Evolutionary conservation across 1,140 invertebrate genomes (phyloP).

Genomic region (Drosophila nasuta): DNA sequence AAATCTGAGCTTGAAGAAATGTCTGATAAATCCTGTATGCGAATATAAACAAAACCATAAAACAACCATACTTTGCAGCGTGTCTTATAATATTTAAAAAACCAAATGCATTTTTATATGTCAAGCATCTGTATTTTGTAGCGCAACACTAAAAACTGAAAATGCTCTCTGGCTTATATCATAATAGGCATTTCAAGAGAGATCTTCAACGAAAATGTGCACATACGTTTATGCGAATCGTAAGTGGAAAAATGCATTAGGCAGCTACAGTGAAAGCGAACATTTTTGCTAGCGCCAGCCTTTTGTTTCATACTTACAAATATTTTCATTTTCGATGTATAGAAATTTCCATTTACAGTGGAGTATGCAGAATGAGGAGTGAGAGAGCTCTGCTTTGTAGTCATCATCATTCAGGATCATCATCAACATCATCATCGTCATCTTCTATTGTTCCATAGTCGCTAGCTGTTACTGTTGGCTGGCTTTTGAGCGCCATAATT

Average conservation of each 20-base stretch:
- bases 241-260: slow-evolving; percentile 58
- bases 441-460: slow-evolving; percentile 46
- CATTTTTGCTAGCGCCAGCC: slow-evolving; percentile 11
- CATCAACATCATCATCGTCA: slow-evolving; percentile 30
- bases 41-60: no score
- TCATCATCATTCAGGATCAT: slow-evolving; percentile 31
- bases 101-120: slow-evolving; percentile 16
- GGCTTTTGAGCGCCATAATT: slow-evolving; percentile 63
- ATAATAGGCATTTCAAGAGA: slow-evolving; percentile 9
- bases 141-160: not conserved
- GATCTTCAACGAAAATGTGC: slow-evolving; percentile 13
- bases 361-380: not conserved
- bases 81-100: not conserved
- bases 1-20: no score
- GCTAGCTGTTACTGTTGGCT: slow-evolving; percentile 39
- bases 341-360: slow-evolving; percentile 40
- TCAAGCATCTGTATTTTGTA: slow-evolving; percentile 5
- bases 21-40: no score
- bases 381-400: slow-evolving; percentile 33
- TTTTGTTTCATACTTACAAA: slow-evolving; percentile 43
- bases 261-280: slow-evolving; percentile 1
- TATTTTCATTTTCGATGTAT: slow-evolving; percentile 47
- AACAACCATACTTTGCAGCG: not conserved
- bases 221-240: slow-evolving; percentile 5
- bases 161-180: not conserved